These are phyloP conservation scores for Dryomyza anilis DNA, from an alignment of 2,888 invertebrate genomes.

Conservation along the genomic window DNA sequence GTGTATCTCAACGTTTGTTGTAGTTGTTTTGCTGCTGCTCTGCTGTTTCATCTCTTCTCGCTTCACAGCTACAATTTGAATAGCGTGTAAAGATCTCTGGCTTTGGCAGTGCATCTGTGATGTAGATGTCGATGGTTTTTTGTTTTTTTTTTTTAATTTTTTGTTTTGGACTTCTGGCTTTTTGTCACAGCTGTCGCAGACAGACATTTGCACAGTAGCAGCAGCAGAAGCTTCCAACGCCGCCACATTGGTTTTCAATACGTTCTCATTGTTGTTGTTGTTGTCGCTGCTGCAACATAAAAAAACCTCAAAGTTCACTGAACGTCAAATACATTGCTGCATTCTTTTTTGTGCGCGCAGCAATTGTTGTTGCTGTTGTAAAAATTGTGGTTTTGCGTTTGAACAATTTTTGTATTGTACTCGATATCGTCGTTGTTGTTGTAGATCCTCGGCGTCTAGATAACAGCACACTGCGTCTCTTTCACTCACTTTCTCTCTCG, in stretches of 20 bases:
- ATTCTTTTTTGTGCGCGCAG: conserved; percentile 7
- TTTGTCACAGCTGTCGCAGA: conserved; percentile 51
- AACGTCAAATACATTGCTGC: conserved; percentile 47
- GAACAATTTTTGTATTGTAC: not conserved
- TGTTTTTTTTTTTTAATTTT: conserved; percentile 43
- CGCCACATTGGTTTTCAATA: not conserved
- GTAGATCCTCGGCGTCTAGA: not conserved
- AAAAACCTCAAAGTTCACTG: conserved; percentile 51
- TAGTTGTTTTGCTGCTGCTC: not conserved
- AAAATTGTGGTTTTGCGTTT: not conserved
- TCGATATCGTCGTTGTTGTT: not conserved
- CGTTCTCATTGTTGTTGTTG: not conserved
- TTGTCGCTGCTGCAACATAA: conserved; percentile 14
- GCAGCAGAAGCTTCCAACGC: not conserved
- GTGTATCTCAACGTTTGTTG: not conserved
- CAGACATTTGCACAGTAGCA: conserved; percentile 8
- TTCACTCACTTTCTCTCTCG: not conserved
- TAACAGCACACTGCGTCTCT: not conserved
- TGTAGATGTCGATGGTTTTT: not conserved
- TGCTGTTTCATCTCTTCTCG: conserved; percentile 7
- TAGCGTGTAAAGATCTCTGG: conserved; percentile 25
- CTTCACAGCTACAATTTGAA: conserved; percentile 7
- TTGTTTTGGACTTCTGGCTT: conserved; percentile 22
- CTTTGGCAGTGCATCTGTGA: not conserved
- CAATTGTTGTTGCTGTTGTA: conserved; percentile 13